These are phyloP conservation scores for Cirrhinus molitorella DNA, from an alignment of 2,797 vertebrate genomes.

Conservation along the genomic window DNA sequence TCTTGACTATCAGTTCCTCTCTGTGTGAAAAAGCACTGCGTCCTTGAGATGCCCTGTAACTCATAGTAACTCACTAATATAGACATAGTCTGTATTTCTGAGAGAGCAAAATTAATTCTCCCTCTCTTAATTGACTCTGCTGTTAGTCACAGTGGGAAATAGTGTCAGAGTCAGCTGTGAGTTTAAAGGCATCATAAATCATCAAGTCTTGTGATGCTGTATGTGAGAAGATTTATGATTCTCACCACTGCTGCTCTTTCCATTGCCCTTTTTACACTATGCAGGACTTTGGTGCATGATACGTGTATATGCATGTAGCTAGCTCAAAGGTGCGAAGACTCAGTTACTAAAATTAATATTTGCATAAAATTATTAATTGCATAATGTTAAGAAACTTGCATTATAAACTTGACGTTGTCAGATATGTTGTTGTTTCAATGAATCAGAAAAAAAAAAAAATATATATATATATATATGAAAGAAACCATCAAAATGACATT, in stretches of 20 bases:
- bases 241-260: slow-evolving; percentile 17
- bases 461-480: too few species aligned
- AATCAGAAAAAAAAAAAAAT: not conserved
- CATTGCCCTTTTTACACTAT: not conserved
- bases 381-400: not conserved
- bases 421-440: not conserved
- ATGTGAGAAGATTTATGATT: slow-evolving; percentile 29
- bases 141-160: slow-evolving; percentile 21
- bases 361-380: too few species aligned
- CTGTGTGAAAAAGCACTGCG: not conserved
- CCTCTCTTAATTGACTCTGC: slow-evolving; percentile 34
- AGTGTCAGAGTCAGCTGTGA: slow-evolving; percentile 34
- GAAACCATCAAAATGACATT: too few species aligned
- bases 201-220: slow-evolving; percentile 5
- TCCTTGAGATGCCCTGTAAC: slow-evolving; percentile 3
- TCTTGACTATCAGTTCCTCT: not conserved
- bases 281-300: not conserved
- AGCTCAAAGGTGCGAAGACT: not conserved
- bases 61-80: too few species aligned
- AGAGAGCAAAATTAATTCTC: slow-evolving; percentile 9
- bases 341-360: too few species aligned
- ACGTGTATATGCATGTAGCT: not conserved
- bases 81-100: not conserved
- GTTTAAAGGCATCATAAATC: slow-evolving; percentile 45
- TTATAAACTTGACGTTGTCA: not conserved